A percentile compares a stretch with the other conserved stretches of the same genome.
phyloP scores from a whole-genome alignment of 2,113 vertebrate genomes.

The Oreocharis arfaki region DNA sequence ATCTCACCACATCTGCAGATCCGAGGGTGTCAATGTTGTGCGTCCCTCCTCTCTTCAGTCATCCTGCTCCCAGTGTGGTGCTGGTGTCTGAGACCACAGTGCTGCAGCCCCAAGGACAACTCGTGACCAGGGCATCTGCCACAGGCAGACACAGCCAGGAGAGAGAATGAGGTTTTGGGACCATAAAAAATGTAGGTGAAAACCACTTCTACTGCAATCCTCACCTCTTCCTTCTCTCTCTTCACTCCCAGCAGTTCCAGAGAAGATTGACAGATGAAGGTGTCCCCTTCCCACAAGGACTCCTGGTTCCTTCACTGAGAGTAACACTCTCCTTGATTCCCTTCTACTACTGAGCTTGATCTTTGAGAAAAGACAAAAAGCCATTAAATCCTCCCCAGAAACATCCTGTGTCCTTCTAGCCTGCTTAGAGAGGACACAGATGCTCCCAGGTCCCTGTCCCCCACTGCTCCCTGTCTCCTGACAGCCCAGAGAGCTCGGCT shows the following conservation, averaged over 20 bases:
- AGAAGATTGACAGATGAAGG: background rate
- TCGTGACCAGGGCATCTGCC: background rate
- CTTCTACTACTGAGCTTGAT: background rate
- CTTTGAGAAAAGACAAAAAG: background rate
- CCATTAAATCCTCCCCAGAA: background rate
- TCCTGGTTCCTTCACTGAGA: background rate
- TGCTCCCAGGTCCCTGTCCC: background rate
- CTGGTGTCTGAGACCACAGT: background rate
- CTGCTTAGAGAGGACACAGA: background rate
- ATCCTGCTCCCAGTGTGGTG: background rate
- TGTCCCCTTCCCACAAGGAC: fast-evolving
- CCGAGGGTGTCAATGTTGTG: background rate
- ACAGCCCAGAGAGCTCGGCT: fast-evolving
- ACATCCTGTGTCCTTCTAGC: background rate
- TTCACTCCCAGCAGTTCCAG: background rate
- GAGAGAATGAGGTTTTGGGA: background rate
- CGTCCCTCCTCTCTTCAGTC: background rate
- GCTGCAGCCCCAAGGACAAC: background rate
- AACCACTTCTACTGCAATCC: background rate
- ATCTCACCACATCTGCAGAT: background rate
- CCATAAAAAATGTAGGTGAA: fast-evolving
- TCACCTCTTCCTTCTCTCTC: background rate
- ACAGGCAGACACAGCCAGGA: background rate
- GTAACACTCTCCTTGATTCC: background rate
- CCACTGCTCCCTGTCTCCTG: background rate